phyloP scores from a whole-genome alignment of 2,797 vertebrate genomes.

The Myotis planiceps region DNA sequence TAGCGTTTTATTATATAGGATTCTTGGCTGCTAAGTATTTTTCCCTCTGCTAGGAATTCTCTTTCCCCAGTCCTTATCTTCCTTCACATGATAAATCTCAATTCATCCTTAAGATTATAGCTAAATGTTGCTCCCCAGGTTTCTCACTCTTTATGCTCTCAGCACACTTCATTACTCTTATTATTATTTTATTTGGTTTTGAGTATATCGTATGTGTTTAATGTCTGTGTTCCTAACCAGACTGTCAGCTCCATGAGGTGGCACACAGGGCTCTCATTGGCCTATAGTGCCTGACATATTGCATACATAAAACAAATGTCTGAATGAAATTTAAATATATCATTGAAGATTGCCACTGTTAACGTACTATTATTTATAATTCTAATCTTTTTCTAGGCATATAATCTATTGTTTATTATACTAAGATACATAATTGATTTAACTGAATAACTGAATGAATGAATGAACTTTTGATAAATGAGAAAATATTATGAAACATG shows the following conservation, averaged over 20 bases:
- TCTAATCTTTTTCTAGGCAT: no score
- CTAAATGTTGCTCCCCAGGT: not conserved
- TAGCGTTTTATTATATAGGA: no score
- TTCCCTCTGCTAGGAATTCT: not conserved
- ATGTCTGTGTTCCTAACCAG: not conserved
- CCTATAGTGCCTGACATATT: not conserved
- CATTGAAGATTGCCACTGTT: no score
- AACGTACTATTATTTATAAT: no score
- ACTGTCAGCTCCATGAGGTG: not conserved
- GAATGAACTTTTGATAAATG: not conserved
- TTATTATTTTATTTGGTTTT: not conserved
- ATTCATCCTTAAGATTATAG: not conserved
- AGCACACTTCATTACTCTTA: not conserved
- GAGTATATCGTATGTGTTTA: not conserved
- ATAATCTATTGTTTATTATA: no score
- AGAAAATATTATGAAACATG: not conserved
- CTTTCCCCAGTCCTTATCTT: not conserved
- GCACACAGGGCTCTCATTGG: not conserved
- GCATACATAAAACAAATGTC: not conserved
- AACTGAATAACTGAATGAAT: not conserved
- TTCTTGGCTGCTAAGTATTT: conserved; percentile 4
- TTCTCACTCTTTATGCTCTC: not conserved
- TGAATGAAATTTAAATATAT: not conserved
- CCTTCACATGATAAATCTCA: not conserved
- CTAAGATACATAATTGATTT: no score